phyloP scores from a whole-genome alignment of 2,797 vertebrate species.

The Leptatherina wallacei region DNA sequence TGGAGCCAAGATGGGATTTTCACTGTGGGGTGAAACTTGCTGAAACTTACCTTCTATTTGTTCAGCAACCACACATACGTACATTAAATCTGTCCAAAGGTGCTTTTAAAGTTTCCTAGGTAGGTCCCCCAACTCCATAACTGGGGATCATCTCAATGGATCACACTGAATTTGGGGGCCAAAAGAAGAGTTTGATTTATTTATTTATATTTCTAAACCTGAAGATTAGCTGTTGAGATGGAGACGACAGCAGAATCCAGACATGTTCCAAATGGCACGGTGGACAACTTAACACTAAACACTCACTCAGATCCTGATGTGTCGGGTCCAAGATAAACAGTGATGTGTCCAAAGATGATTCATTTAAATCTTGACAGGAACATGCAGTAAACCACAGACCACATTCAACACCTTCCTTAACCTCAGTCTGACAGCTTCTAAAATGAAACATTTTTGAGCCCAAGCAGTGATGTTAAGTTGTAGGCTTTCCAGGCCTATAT shows the following conservation, averaged over 20 bases:
- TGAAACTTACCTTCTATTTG: conserved; percentile 45
- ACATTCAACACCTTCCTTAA: conserved; percentile 45
- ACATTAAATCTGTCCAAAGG: conserved; percentile 26
- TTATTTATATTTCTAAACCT: conserved; percentile 7
- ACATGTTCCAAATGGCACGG: conserved; percentile 61
- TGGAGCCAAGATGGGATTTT: conserved; percentile 63
- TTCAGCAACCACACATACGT: conserved; percentile 42
- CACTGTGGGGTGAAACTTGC: conserved; percentile 66
- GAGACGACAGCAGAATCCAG: conserved; percentile 17
- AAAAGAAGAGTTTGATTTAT: not conserved
- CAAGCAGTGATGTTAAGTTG: not conserved
- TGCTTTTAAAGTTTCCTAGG: not conserved
- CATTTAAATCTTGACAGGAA: conserved; percentile 59
- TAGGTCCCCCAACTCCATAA: not conserved
- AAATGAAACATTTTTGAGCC: conserved; percentile 32
- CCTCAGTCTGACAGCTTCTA: conserved; percentile 47
- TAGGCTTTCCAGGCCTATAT: not conserved
- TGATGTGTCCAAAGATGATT: conserved; percentile 42
- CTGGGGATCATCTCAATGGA: conserved; percentile 12
- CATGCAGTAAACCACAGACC: conserved; percentile 46
- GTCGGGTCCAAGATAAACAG: conserved; percentile 68
- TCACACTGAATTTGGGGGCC: not conserved
- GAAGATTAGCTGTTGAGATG: conserved; percentile 14
- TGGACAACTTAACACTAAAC: conserved; percentile 63
- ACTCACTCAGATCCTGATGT: conserved; percentile 21